Percentiles rank a stretch among this genome's conserved stretches.
phyloP scores from a whole-genome alignment of 2,888 invertebrate species.

The Eupithecia tripunctaria region DNA sequence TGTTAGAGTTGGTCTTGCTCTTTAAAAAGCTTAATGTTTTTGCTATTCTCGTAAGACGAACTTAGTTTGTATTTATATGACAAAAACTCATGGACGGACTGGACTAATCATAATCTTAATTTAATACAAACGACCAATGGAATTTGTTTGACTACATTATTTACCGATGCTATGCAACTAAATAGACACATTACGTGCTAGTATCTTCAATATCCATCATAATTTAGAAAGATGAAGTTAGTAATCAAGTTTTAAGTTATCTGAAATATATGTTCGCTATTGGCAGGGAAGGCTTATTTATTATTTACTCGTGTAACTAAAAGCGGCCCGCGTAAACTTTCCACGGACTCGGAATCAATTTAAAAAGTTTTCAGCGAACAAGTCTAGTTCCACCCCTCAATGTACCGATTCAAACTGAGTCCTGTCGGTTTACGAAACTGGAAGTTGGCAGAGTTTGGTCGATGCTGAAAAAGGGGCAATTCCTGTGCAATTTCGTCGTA shows the following conservation, averaged over 20 bases:
- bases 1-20: not conserved
- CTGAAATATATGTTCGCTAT: constrained; percentile 41
- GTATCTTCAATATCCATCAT: constrained; percentile 9
- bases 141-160: not conserved
- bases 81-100: not conserved
- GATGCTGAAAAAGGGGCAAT: constrained; percentile 35
- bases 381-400: constrained; percentile 53
- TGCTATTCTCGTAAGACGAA: not conserved
- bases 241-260: constrained; percentile 31
- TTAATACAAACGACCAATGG: not conserved
- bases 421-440: constrained; percentile 38
- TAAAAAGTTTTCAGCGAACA: constrained; percentile 65
- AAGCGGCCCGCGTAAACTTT: constrained; percentile 49
- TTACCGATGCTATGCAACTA: not conserved
- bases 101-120: too few species aligned
- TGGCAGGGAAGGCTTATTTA: constrained; percentile 55
- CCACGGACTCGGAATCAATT: constrained; percentile 65
- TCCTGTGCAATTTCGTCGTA: constrained; percentile 34
- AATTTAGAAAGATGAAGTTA: constrained; percentile 32
- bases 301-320: constrained; percentile 60
- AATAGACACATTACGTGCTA: not conserved
- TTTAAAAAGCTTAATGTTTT: not conserved
- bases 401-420: constrained; percentile 49
- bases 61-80: not conserved
- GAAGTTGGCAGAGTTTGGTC: constrained; percentile 43